These are phyloP conservation scores for Rhea pennata DNA, from an alignment of 2,113 vertebrate genomes.

Conservation along the genomic window DNA sequence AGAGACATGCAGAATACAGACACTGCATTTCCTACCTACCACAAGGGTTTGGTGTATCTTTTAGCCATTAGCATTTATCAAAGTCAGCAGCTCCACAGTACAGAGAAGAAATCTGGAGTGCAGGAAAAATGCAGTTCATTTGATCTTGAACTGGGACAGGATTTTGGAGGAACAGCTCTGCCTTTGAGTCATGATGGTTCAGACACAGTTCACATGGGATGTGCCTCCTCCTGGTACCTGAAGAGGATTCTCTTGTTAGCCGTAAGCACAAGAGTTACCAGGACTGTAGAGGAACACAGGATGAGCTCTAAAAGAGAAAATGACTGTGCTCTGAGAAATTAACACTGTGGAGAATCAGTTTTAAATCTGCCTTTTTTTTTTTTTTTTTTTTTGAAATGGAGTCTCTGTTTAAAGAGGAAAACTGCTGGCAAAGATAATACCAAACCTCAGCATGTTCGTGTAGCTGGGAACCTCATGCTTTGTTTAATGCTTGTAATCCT, in stretches of 20 bases:
- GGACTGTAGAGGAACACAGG: not conserved
- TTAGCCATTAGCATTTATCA: not conserved
- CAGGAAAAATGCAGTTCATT: not conserved
- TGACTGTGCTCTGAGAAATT: not conserved
- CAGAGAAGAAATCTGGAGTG: not conserved
- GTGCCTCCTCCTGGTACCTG: not conserved
- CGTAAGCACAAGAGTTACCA: not conserved
- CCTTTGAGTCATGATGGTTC: not conserved
- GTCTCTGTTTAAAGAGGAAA: not conserved
- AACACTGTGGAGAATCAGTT: not conserved
- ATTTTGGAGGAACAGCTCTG: not conserved
- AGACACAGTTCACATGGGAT: not conserved
- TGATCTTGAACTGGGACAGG: not conserved
- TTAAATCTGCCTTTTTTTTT: not conserved
- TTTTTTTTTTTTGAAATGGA: not conserved
- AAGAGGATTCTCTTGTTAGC: not conserved
- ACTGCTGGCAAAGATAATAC: not conserved
- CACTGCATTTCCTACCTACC: not conserved
- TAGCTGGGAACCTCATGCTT: not conserved
- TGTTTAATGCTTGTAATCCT: slow-evolving; percentile 1
- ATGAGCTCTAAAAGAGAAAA: not conserved
- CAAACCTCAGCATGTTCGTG: not conserved
- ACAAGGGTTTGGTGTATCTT: not conserved
- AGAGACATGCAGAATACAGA: not conserved
- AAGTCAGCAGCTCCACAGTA: not conserved